Evolutionary conservation across 2,797 vertebrate species (phyloP), one percentile per base, ranked within the genome.

Genomic region (Gymnothorax javanicus): DNA sequence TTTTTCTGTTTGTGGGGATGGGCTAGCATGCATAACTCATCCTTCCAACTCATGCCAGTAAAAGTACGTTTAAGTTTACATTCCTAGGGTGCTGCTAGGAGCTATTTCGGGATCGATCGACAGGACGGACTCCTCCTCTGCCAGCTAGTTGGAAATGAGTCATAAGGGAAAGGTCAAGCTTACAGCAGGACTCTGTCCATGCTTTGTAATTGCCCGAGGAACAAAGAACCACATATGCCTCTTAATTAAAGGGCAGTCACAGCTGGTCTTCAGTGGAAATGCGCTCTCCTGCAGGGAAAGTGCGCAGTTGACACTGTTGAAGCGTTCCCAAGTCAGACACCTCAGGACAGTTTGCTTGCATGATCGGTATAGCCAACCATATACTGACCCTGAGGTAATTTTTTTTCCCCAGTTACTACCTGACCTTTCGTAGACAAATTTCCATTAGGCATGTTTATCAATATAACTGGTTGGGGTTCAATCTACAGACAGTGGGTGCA

Each of bases 101-200:
- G 69, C 56, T 9, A 73, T 71, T 17, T 25, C 25, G 64, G 79
- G 82, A 83, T 86, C 62, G 67, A 86, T 83, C 81, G 69, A 64
- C 58, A 60, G 82, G 85, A 86, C 81, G 50, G 85, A 82, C 43
- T 86, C 79, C 81, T 52, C 25, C 85, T 82, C 85, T 57, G 62
- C 54, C 60, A 33, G 67, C 83, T 67, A 43, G 43, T 86, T 81
- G 75, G 54, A 86, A 71, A 71, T 59, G 81, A 73, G 77, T 56
- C 17, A 67, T 52, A 81, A n/a, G 60, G n/a, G 77, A 57, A 71
- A 73, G 81, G 75, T 79, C 20, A 54, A 5, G 3, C 75, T 75
- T 50, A 4, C 69, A 8, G 20, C 62, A 4, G 62, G 6, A n/a
- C 8, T 73, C 69, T 43, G 27, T 43, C 69, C 69, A 73, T 11